These are phyloP conservation scores for Equus quagga DNA, from an alignment of 2,113 vertebrate species.

Conservation along the genomic window DNA sequence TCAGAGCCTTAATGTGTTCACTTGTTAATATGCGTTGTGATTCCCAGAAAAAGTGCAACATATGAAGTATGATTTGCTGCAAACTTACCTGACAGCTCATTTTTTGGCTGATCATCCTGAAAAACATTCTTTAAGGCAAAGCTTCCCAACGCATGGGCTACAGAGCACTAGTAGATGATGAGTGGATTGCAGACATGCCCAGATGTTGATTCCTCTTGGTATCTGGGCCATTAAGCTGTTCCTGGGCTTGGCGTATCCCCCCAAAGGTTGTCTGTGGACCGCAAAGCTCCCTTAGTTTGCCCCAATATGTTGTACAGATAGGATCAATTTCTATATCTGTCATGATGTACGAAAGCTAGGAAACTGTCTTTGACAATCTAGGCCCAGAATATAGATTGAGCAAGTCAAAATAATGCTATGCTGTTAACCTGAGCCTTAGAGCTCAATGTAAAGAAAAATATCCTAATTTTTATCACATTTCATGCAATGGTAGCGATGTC, in stretches of 20 bases:
- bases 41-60: background rate
- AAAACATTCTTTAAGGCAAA: background rate
- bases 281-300: background rate
- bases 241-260: too few relatives aligned
- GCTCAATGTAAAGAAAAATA: background rate
- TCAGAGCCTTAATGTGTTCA: background rate
- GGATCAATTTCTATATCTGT: background rate
- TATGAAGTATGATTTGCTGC: background rate
- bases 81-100: background rate
- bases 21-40: background rate
- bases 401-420: background rate
- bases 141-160: background rate
- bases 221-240: background rate
- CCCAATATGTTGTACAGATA: background rate
- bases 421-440: background rate
- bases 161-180: background rate
- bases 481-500: background rate
- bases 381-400: background rate
- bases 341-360: background rate
- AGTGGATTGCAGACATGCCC: background rate
- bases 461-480: background rate
- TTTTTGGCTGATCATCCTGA: background rate
- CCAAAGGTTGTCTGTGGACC: background rate
- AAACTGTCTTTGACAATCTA: background rate
- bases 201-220: background rate